phyloP scores from a whole-genome alignment of 2,888 invertebrate species.

The Oscheius myriophilus region DNA sequence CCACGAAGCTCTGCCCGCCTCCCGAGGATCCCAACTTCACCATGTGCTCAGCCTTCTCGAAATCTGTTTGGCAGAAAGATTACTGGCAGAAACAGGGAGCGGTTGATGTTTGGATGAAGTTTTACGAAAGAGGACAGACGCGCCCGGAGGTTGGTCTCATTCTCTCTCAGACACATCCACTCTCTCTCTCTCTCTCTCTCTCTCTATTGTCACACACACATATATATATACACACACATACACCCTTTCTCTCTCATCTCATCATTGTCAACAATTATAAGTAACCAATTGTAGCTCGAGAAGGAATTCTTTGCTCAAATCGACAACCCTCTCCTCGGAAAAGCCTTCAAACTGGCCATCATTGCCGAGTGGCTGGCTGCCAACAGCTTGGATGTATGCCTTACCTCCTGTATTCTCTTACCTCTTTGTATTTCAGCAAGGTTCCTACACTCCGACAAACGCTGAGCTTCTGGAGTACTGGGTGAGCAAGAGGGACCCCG shows the following conservation, averaged over 20 bases:
- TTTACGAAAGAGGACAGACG: conserved; percentile 65
- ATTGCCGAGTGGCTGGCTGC: conserved; percentile 70
- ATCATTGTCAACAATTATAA: too few relatives aligned
- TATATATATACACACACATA: too few relatives aligned
- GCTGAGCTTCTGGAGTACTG: conserved; percentile 69
- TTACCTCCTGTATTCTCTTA: background rate
- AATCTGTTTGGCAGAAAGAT: conserved; percentile 70
- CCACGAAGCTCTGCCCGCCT: conserved; percentile 63
- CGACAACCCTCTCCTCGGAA: conserved; percentile 68
- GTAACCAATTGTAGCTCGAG: conserved; percentile 48
- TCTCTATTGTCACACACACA: too few relatives aligned
- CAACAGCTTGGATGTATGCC: conserved; percentile 63
- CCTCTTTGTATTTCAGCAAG: conserved; percentile 57
- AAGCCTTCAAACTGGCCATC: conserved; percentile 68
- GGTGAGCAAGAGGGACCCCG: conserved; percentile 69
- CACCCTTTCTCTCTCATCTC: too few relatives aligned
- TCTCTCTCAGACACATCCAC: too few relatives aligned
- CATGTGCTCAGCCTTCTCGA: conserved; percentile 68
- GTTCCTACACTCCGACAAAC: conserved; percentile 69
- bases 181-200: too few relatives aligned
- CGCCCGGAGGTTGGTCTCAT: conserved; percentile 44
- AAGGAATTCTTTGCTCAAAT: conserved; percentile 69
- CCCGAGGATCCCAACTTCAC: conserved; percentile 70
- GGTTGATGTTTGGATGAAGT: conserved; percentile 70
- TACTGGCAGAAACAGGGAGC: conserved; percentile 70